Conservation (phyloP, 1,140 invertebrate species). For the Drosophila pallidifrons region DNA sequence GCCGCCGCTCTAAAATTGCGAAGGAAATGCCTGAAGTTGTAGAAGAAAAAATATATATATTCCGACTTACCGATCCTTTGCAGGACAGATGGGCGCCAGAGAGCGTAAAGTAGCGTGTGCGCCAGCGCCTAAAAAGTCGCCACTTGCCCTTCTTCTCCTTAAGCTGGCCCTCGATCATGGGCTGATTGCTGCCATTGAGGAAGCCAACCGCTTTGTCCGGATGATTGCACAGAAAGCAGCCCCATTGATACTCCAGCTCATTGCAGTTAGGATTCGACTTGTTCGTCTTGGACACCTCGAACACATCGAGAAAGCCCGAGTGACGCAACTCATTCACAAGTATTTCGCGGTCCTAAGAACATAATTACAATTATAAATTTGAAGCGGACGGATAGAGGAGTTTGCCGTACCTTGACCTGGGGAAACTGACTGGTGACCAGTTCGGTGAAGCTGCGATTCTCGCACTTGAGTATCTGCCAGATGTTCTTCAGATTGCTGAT, state of each 20-base stretch:
- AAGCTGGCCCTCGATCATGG: constrained; percentile 95
- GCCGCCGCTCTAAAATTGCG: constrained; percentile 87
- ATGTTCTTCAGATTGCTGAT: constrained; percentile 94
- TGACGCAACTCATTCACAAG: constrained; percentile 94
- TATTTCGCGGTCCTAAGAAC: constrained; percentile 91
- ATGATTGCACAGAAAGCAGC: constrained; percentile 90
- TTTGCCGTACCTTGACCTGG: constrained; percentile 89
- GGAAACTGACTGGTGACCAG: constrained; percentile 97
- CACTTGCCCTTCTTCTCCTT: constrained; percentile 98
- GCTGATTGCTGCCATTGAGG: constrained; percentile 89
- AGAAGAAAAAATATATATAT: not conserved
- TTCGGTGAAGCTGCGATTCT: constrained; percentile 95
- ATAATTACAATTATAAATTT: not conserved
- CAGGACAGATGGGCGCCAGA: constrained; percentile 96
- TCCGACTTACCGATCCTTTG: constrained; percentile 91
- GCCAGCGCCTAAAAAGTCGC: constrained; percentile 95
- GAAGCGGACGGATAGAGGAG: not conserved
- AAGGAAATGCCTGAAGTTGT: not conserved
- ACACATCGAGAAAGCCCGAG: constrained; percentile 96
- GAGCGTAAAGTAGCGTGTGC: constrained; percentile 96
- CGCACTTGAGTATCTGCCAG: constrained; percentile 96
- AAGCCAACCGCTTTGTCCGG: constrained; percentile 94
- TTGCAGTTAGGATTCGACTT: constrained; percentile 84
- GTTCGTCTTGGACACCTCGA: constrained; percentile 89
- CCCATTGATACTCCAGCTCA: constrained; percentile 85